Percentiles rank a stretch among this genome's conserved stretches.
phyloP scores from a whole-genome alignment of 1,140 invertebrate species.

The Heliconius hermathena region DNA sequence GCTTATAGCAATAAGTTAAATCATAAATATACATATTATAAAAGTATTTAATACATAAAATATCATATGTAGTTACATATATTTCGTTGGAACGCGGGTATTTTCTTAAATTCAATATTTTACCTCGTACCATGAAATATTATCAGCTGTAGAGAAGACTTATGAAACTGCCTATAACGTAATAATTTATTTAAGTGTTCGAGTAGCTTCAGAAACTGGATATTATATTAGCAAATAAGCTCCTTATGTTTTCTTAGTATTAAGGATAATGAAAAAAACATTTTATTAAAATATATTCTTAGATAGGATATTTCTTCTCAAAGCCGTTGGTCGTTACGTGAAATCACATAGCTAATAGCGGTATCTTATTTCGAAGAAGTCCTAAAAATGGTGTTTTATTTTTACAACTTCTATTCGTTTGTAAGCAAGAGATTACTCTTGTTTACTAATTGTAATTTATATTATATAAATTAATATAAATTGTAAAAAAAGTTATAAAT shows the following conservation, averaged over 20 bases:
- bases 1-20: neutral
- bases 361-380: neutral
- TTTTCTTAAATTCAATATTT: slow-evolving; percentile 57
- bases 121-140: slow-evolving; percentile 54
- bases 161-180: slow-evolving; percentile 54
- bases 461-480: neutral
- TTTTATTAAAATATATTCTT: slow-evolving; percentile 24
- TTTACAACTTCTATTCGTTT: slow-evolving; percentile 6
- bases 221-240: slow-evolving; percentile 46
- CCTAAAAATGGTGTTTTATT: neutral
- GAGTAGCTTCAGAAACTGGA: slow-evolving; percentile 52
- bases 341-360: slow-evolving; percentile 18
- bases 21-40: neutral
- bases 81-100: slow-evolving; percentile 27
- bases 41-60: neutral
- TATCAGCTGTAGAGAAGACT: slow-evolving; percentile 65
- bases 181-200: slow-evolving; percentile 54
- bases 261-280: slow-evolving; percentile 26
- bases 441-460: too few relatives aligned
- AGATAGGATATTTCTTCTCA: neutral
- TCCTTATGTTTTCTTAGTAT: slow-evolving; percentile 37
- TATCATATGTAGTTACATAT: neutral
- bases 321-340: slow-evolving; percentile 9
- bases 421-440: neutral
- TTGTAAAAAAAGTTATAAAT: neutral